phyloP scores from a whole-genome alignment of 1,140 invertebrate genomes.

The Melitaea cinxia region DNA sequence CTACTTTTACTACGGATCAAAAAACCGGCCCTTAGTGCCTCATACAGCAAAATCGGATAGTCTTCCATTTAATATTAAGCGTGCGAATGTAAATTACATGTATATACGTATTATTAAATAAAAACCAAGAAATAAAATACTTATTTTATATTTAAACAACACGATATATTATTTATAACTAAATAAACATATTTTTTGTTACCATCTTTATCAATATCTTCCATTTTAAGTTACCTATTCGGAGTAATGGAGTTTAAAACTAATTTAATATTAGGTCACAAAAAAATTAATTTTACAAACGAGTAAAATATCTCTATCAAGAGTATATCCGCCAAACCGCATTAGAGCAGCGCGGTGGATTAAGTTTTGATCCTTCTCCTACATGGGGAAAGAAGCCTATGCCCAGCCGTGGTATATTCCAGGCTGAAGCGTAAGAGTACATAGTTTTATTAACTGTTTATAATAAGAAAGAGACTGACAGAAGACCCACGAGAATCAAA shows the following conservation, averaged over 20 bases:
- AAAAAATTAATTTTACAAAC: not conserved
- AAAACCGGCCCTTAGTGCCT: constrained; percentile 72
- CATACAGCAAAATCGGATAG: constrained; percentile 75
- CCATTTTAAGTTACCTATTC: constrained; percentile 51
- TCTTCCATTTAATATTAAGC: constrained; percentile 57
- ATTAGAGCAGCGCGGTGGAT: too few species aligned
- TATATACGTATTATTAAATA: constrained; percentile 6
- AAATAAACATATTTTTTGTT: constrained; percentile 1
- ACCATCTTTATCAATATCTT: constrained; percentile 8
- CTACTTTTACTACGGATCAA: too few species aligned
- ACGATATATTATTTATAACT: not conserved
- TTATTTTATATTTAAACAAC: not conserved
- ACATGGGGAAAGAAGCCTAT: too few species aligned
- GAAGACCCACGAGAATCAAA: too few species aligned
- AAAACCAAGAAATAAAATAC: constrained; percentile 10
- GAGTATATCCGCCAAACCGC: too few species aligned
- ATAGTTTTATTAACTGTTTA: too few species aligned
- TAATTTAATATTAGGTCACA: not conserved
- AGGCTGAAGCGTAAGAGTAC: too few species aligned
- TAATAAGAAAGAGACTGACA: too few species aligned
- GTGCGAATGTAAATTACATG: not conserved
- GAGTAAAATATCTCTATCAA: not conserved
- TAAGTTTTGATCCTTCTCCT: too few species aligned
- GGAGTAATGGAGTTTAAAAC: constrained; percentile 33
- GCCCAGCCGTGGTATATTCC: too few species aligned